A percentile compares a stretch with the other conserved stretches of the same genome.
phyloP scores from a whole-genome alignment of 2,888 invertebrate genomes.

The Rhagonycha lutea region DNA sequence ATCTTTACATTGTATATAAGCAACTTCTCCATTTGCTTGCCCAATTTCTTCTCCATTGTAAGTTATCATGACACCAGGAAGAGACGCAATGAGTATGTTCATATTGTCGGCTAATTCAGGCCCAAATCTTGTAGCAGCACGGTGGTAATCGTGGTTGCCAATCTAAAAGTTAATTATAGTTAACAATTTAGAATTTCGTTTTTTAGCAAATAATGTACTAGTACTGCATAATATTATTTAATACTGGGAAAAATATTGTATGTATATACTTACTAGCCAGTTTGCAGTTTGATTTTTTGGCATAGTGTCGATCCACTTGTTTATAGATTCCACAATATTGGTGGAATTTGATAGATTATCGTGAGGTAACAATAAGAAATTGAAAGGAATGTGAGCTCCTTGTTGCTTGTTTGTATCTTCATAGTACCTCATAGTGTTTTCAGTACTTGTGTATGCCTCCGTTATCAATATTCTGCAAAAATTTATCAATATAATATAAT shows the following conservation, averaged over 20 bases:
- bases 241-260: neutral
- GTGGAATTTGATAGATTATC: slow-evolving; percentile 61
- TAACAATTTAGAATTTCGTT: no score
- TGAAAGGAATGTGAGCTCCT: slow-evolving; percentile 79
- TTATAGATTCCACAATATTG: slow-evolving; percentile 65
- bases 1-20: slow-evolving; percentile 58
- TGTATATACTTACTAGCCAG: slow-evolving; percentile 62
- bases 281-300: slow-evolving; percentile 66
- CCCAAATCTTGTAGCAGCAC: slow-evolving; percentile 73
- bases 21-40: slow-evolving; percentile 64
- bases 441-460: slow-evolving; percentile 70
- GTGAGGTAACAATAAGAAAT: slow-evolving; percentile 72
- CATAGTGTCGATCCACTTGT: slow-evolving; percentile 68
- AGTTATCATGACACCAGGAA: slow-evolving; percentile 84
- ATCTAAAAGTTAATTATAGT: slow-evolving; percentile 58
- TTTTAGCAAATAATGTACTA: no score
- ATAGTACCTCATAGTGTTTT: slow-evolving; percentile 69
- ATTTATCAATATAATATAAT: no score
- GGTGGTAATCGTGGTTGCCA: slow-evolving; percentile 78
- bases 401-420: slow-evolving; percentile 53
- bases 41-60: slow-evolving; percentile 89
- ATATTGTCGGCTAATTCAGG: slow-evolving; percentile 72
- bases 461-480: slow-evolving; percentile 70
- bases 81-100: slow-evolving; percentile 80
- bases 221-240: no score